These are phyloP conservation scores for Garra rufa DNA, from an alignment of 2,113 vertebrate species.

Conservation along the genomic window DNA sequence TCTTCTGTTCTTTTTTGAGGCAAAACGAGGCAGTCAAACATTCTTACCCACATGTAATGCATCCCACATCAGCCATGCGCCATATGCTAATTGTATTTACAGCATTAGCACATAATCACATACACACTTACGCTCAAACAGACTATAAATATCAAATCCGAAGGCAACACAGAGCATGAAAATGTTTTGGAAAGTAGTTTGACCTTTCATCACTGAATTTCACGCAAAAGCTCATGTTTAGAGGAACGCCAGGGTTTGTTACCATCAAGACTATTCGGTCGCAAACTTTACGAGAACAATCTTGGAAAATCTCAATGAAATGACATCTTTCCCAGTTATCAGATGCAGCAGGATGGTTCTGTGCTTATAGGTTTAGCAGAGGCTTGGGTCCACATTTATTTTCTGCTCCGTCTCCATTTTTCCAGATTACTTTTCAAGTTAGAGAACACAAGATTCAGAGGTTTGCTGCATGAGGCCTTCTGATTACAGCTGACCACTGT, in stretches of 20 bases:
- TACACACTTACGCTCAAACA: not conserved
- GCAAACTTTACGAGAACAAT: slow-evolving; percentile 2
- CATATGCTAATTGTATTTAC: not conserved
- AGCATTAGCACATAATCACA: not conserved
- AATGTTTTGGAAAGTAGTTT: not conserved
- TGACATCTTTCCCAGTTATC: slow-evolving; percentile 11
- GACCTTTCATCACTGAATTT: not conserved
- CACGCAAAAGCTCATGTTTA: not conserved
- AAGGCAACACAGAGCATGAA: not conserved
- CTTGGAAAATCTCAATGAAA: not conserved
- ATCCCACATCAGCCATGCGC: not conserved
- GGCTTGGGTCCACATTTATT: slow-evolving; percentile 46
- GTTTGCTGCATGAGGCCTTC: slow-evolving; percentile 25
- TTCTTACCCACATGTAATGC: slow-evolving; percentile 12
- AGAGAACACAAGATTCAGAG: slow-evolving; percentile 32
- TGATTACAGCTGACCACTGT: slow-evolving; percentile 26
- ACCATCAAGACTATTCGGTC: not conserved
- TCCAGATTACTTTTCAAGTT: slow-evolving; percentile 53
- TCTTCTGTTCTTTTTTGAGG: slow-evolving; percentile 44
- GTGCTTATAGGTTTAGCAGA: not conserved
- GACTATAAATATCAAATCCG: not conserved
- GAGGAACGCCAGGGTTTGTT: not conserved
- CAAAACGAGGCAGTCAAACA: not conserved
- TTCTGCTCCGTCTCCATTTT: slow-evolving; percentile 57
- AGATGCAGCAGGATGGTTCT: not conserved